Evolutionary conservation across 2,113 vertebrate genomes (phyloP).

Genomic region (Periophthalmodon schlosseri): DNA sequence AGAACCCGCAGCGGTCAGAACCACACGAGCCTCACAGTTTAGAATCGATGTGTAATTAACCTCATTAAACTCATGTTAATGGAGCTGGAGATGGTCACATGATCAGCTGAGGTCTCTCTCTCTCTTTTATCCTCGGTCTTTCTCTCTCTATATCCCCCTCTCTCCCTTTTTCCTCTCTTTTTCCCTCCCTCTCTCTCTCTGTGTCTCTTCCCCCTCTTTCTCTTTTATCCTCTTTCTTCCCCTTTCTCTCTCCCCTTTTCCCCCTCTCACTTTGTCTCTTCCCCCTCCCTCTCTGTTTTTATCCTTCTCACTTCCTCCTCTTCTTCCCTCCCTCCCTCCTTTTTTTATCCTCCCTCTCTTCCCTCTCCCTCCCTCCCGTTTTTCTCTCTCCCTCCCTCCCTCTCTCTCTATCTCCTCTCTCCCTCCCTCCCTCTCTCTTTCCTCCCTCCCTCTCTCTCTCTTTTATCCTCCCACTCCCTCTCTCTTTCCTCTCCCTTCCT

Average conservation of each 20-base stretch:
- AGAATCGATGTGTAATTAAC: too few species aligned
- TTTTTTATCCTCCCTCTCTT: neutral
- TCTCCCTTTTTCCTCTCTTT: conserved; percentile 37
- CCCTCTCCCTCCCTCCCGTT: neutral
- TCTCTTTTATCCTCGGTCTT: too few species aligned
- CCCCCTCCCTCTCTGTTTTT: conserved; percentile 32
- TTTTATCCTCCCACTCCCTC: conserved; percentile 22
- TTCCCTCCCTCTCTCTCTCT: conserved; percentile 15
- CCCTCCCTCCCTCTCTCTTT: conserved; percentile 26
- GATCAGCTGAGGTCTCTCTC: too few species aligned
- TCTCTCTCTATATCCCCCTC: neutral
- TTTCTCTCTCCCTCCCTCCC: neutral
- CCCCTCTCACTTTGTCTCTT: conserved; percentile 2
- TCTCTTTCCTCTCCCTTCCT: conserved; percentile 27
- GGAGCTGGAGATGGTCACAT: too few species aligned
- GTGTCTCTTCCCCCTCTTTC: conserved; percentile 30
- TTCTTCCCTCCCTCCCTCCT: conserved; percentile 17
- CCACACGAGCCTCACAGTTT: too few species aligned
- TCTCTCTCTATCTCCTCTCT: conserved; percentile 4
- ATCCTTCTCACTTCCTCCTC: conserved; percentile 19
- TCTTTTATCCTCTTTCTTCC: neutral
- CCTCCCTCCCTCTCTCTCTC: conserved; percentile 3
- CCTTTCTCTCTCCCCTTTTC: conserved; percentile 31
- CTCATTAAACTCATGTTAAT: too few species aligned
- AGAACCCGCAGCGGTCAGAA: too few species aligned